Base-by-base conservation (phyloP, 2,113 vertebrate genomes). In the Columbina picui region DNA sequence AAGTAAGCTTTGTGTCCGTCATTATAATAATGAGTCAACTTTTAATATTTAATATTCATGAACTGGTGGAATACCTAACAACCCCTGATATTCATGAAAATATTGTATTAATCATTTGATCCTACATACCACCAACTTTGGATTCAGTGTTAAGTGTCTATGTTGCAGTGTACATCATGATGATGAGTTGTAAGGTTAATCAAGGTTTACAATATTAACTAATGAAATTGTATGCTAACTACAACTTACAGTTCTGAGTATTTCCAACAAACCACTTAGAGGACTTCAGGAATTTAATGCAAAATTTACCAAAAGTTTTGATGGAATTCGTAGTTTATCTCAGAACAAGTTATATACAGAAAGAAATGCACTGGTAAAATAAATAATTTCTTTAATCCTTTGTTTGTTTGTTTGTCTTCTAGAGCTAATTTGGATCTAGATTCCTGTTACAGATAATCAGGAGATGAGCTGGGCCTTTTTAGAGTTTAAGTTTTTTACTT, bases 1-100 rank as follows among this genome's bases (percentile, higher is more conserved):
- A 98, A 96, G 99, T 64, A 78, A 45, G 15, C 9, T 83, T 79
- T 84, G 27, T 74, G 12, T 87, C 56, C 34, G 55, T 47, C 34
- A 6, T 60, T 56, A 12, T 56, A 43, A 26, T n/a, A 22, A 27
- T n/a, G 20, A 18, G 23, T 84, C 21, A 60, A 12, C 61, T 87
- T 79, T 75, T 71, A 49, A 78, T 55, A 55, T 3, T 5, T 59
- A 45, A 5, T 16, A 2, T 57, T 49, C 14, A 6, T 65, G 39
- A 80, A 32, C 6, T 76, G 21, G 3, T 79, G 30, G 36, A 84
- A 49, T 76, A 12, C 6, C 21, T 67, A 36, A 41, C 0, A 70
- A 74, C 52, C 59, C 36, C 13, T 38, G 12, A n/a, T 29, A 34
- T 32, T 12, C 26, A 22, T 56, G 41, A 70, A 88, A 80, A 74